Percentiles rank a stretch among this genome's conserved stretches.
phyloP scores from a whole-genome alignment of 2,113 vertebrate species.

The Spheniscus mendiculus region DNA sequence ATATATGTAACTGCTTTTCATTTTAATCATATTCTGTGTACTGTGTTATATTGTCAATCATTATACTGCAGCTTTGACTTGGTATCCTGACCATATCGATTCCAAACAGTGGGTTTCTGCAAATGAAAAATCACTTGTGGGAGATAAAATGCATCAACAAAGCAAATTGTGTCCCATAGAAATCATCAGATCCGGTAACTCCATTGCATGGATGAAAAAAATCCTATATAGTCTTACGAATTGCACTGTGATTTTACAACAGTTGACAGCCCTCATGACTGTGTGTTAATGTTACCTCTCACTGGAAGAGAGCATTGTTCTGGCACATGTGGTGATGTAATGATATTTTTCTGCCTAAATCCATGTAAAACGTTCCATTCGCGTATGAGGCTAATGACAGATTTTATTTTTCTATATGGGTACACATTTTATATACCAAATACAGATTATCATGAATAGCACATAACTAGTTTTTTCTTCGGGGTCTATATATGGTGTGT shows the following conservation, averaged over 20 bases:
- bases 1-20: constrained; percentile 57
- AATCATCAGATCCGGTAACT: neutral
- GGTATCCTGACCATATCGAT: constrained; percentile 58
- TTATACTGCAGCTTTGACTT: constrained; percentile 60
- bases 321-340: neutral
- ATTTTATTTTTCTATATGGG: constrained; percentile 67
- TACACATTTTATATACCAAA: constrained; percentile 48
- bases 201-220: neutral
- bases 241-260: constrained; percentile 31
- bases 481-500: neutral
- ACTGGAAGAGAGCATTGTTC: neutral
- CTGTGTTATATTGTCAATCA: constrained; percentile 48
- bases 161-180: neutral
- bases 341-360: constrained; percentile 41
- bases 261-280: neutral
- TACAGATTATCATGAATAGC: neutral
- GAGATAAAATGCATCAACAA: neutral
- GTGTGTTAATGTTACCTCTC: constrained; percentile 8
- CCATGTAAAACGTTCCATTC: neutral
- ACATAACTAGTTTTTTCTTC: neutral
- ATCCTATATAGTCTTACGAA: neutral
- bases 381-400: neutral
- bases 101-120: constrained; percentile 31
- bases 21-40: constrained; percentile 59
- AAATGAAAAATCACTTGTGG: neutral